phyloP scores from a whole-genome alignment of 1,140 invertebrate genomes.

The Saccostrea glomerata region DNA sequence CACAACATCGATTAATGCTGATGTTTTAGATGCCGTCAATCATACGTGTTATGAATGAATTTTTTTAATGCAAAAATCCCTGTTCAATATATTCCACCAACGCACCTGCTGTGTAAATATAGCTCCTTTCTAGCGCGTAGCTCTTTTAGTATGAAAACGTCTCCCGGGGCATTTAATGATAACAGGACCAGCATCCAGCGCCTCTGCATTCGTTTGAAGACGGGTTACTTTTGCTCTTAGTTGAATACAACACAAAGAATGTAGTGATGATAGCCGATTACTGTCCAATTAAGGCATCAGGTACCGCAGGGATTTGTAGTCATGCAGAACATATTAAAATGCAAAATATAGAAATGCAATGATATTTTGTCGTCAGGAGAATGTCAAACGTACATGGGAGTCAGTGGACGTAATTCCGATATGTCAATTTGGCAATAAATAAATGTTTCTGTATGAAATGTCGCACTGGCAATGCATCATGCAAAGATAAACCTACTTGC shows the following conservation, averaged over 20 bases:
- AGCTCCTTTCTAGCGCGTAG: not conserved
- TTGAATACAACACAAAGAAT: conserved; percentile 17
- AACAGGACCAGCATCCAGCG: conserved; percentile 4
- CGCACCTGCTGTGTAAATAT: conserved; percentile 26
- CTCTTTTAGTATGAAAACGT: conserved; percentile 15
- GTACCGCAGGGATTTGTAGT: not conserved
- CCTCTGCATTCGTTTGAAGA: conserved; percentile 35
- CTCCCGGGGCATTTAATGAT: conserved; percentile 17
- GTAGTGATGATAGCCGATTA: conserved; percentile 30
- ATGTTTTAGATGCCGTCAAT: not conserved
- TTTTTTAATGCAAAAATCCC: not conserved
- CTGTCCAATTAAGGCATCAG: conserved; percentile 19
- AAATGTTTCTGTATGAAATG: not conserved
- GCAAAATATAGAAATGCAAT: conserved; percentile 19
- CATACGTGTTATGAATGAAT: not conserved
- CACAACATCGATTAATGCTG: conserved; percentile 28
- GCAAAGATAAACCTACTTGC: conserved; percentile 5
- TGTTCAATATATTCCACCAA: conserved; percentile 34
- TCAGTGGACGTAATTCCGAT: conserved; percentile 27
- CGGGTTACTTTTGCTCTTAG: conserved; percentile 17
- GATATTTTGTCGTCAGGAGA: conserved; percentile 3
- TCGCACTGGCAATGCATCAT: not conserved
- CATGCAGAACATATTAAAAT: conserved; percentile 31
- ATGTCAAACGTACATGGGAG: conserved; percentile 16
- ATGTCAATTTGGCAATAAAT: conserved; percentile 12